A percentile compares a stretch with the other conserved stretches of the same genome.
These are phyloP conservation scores for Tolmerus cingulatus DNA, from an alignment of 2,888 invertebrate genomes.

Conservation along the genomic window DNA sequence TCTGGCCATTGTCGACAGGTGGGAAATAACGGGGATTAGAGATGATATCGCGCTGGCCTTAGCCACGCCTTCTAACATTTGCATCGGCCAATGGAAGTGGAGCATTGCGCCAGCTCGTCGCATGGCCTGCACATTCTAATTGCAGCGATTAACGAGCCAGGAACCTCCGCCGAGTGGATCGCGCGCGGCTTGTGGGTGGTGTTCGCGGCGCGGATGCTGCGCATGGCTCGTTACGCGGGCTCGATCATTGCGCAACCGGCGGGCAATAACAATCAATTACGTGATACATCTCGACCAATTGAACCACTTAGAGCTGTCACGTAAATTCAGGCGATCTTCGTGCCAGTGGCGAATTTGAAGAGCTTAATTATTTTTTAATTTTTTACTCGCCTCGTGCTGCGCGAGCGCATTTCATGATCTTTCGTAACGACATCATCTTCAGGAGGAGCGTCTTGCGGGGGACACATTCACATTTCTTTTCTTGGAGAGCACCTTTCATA, in stretches of 20 bases:
- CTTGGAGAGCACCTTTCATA: not conserved
- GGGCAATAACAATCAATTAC: slow-evolving; percentile 33
- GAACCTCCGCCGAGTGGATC: not conserved
- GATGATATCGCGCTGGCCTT: not conserved
- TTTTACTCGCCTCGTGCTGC: not conserved
- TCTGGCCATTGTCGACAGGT: slow-evolving; percentile 12
- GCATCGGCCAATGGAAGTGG: slow-evolving; percentile 20
- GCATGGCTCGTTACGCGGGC: not conserved
- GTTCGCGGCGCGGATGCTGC: slow-evolving; percentile 7
- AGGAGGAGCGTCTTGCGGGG: not conserved
- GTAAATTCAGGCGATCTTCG: slow-evolving; percentile 22
- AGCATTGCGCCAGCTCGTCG: not conserved
- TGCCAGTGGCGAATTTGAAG: not conserved
- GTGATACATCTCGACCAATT: slow-evolving; percentile 30
- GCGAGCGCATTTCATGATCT: not conserved
- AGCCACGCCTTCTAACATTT: slow-evolving; percentile 37
- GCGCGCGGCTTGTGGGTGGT: slow-evolving; percentile 11
- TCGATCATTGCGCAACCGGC: not conserved
- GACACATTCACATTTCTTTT: not conserved
- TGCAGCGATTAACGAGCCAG: slow-evolving; percentile 15
- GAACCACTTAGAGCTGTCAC: slow-evolving; percentile 39
- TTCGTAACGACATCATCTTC: not conserved
- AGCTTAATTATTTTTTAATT: slow-evolving; percentile 12
- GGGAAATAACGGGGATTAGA: slow-evolving; percentile 40
- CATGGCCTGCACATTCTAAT: slow-evolving; percentile 29